These are phyloP conservation scores for Phasianus colchicus DNA, from an alignment of 2,113 vertebrate genomes.

Conservation along the genomic window DNA sequence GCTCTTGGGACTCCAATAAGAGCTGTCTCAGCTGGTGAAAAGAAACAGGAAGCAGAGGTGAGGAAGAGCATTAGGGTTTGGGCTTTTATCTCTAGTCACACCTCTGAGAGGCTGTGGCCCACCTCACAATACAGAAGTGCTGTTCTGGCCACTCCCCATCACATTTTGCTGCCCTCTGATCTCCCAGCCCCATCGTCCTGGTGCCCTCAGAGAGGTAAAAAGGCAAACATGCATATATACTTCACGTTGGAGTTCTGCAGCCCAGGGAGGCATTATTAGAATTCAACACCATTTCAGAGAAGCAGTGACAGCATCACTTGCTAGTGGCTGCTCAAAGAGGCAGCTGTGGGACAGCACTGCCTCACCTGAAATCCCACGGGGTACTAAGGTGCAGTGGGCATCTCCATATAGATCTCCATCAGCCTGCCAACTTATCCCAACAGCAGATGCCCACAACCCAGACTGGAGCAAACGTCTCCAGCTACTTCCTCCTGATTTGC, in stretches of 20 bases:
- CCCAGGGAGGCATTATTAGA: not conserved
- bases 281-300: not conserved
- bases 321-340: not conserved
- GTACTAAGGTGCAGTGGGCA: not conserved
- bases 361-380: not conserved
- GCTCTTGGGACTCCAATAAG: constrained; percentile 84
- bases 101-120: not conserved
- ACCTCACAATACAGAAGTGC: no score
- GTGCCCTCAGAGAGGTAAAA: not conserved
- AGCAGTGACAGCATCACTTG: not conserved
- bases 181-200: not conserved
- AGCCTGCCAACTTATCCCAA: not conserved
- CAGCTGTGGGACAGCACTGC: rapidly evolving
- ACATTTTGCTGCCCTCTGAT: not conserved
- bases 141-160: not conserved
- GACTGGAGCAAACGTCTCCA: not conserved
- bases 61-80: not conserved
- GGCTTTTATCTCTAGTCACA: not conserved
- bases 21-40: constrained; percentile 84
- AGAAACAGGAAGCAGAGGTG: not conserved
- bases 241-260: not conserved
- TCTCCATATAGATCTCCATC: not conserved
- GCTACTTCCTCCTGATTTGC: not conserved
- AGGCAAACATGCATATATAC: not conserved
- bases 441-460: not conserved